Conservation (phyloP, 2,797 vertebrate species). For the Potorous gilbertii region DNA sequence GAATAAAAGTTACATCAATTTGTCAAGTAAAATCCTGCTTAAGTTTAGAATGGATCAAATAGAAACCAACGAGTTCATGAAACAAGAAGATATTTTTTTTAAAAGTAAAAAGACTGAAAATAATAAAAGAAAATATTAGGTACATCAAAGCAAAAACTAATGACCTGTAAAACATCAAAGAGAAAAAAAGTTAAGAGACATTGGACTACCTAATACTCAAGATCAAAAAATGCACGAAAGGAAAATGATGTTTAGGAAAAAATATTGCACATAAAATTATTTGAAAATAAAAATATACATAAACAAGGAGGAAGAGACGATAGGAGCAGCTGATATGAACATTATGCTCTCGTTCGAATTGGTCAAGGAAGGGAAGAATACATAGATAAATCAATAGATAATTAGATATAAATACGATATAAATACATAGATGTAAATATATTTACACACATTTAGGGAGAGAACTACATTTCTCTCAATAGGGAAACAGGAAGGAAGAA, state of each 20-base stretch:
- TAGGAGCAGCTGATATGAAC: neutral
- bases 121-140: neutral
- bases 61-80: too few species aligned
- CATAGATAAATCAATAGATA: neutral
- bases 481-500: neutral
- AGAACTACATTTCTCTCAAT: neutral
- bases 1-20: too few species aligned
- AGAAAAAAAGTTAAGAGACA: neutral
- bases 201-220: neutral
- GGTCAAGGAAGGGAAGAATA: neutral
- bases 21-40: too few species aligned
- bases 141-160: neutral
- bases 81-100: too few species aligned
- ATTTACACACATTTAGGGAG: neutral
- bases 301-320: neutral
- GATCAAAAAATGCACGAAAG: neutral
- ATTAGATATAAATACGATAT: neutral
- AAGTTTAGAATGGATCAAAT: too few species aligned
- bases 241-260: neutral
- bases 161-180: neutral
- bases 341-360: neutral
- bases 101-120: neutral
- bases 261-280: neutral
- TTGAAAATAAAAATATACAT: neutral
- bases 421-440: neutral